These are phyloP conservation scores for Pipa parva DNA, from an alignment of 2,113 vertebrate genomes.

Conservation along the genomic window DNA sequence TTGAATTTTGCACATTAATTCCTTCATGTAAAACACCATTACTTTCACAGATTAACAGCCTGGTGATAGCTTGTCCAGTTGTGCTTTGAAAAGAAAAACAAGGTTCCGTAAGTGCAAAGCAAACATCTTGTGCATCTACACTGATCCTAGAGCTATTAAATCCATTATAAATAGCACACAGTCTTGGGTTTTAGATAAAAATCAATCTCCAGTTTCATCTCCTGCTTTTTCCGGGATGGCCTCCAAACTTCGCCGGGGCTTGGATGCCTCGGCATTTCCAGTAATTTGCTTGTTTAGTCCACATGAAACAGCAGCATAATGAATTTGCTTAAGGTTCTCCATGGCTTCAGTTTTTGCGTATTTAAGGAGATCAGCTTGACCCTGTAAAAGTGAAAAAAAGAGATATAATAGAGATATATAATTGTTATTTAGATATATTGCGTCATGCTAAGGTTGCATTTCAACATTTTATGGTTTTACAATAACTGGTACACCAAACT, in stretches of 20 bases:
- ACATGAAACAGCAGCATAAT: conserved; percentile 83
- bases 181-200: not conserved
- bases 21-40: conserved; percentile 66
- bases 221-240: conserved; percentile 81
- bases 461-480: too few relatives aligned
- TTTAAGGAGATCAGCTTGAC: conserved; percentile 91
- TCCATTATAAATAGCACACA: conserved; percentile 39
- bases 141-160: conserved; percentile 63
- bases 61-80: conserved; percentile 71
- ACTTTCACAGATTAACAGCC: conserved; percentile 78
- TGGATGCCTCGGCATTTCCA: conserved; percentile 57
- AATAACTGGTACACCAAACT: too few relatives aligned
- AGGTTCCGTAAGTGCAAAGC: conserved; percentile 64
- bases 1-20: conserved; percentile 58
- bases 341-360: conserved; percentile 86
- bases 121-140: conserved; percentile 57
- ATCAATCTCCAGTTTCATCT: conserved; percentile 74
- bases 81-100: conserved; percentile 76
- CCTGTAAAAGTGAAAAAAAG: conserved; percentile 62
- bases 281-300: conserved; percentile 78
- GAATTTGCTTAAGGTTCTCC: conserved; percentile 95
- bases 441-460: too few relatives aligned
- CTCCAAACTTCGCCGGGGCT: conserved; percentile 73
- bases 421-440: too few relatives aligned
- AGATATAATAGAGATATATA: too few relatives aligned